Base-by-base conservation (phyloP, 2,113 vertebrate species). In the Oncorhynchus clarkii region DNA sequence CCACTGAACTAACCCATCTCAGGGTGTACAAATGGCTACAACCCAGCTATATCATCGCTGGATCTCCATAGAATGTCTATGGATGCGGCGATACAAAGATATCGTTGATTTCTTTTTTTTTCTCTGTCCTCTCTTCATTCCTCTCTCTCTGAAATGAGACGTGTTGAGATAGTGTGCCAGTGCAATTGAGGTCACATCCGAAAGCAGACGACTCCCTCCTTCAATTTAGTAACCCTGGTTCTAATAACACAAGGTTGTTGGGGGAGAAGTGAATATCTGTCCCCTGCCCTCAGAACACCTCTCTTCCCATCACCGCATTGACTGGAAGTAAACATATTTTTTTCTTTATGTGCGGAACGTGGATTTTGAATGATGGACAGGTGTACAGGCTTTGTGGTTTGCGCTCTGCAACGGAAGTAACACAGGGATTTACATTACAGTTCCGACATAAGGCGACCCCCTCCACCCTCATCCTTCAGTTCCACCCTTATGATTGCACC, bases 291-390 rank as follows among this genome's bases (percentile, higher is more conserved):
- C 9, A 84, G n/a, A 84, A 82, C 3, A 75, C 51, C 82, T 76
- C 82, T 78, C 71, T 45, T 45, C 80, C 75, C 73, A 22, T 59
- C 51, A 85, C 77, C 72, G 84, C 84, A 67, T 83, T 72, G 78
- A 86, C 85, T 87, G 85, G 83, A 80, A 86, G 84, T 72, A 82
- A 80, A 86, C 86, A 82, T 57, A 26, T 80, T 86, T 82, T 82
- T 83, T 79, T 81, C 71, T 86, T 71, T 88, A 83, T 78, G 85
- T 83, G 84, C 86, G 86, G 88, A 92, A 88, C 84, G 85, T 80
- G 75, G 84, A 87, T 84, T 87, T 83, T 89, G 90, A 91, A 75
- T 91, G 90, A 92, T 91, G 88, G 89, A 90, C 89, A 92, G 89
- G 88, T 92, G 90, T 90, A 87, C 82, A 76, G 86, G 71, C 85